Evolutionary conservation across 2,888 invertebrate species (phyloP).

Genomic region (Lymantria monacha): DNA sequence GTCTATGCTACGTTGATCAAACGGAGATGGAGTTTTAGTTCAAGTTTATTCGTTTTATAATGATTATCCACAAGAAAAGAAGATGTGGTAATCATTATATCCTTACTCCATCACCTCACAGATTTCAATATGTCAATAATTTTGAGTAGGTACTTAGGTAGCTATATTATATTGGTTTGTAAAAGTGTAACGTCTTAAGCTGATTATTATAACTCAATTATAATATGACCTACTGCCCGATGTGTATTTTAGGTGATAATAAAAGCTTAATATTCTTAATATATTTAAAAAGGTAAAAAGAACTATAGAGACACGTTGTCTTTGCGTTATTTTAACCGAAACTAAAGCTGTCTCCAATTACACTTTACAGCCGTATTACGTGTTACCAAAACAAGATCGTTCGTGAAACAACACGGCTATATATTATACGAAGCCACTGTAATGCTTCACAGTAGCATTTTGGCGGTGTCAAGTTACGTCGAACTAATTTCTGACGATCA

Average conservation of each 20-base stretch:
- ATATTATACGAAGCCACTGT: slow-evolving; percentile 71
- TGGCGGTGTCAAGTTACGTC: slow-evolving; percentile 65
- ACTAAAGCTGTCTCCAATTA: slow-evolving; percentile 53
- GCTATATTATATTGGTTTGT: neutral
- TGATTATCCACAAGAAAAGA: too few relatives aligned
- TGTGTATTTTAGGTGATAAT: neutral
- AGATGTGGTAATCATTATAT: too few relatives aligned
- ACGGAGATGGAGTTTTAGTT: too few relatives aligned
- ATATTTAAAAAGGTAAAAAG: neutral
- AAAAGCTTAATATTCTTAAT: neutral
- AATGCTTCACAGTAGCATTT: slow-evolving; percentile 77
- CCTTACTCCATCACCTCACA: too few relatives aligned
- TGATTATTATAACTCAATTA: slow-evolving; percentile 1
- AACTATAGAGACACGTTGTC: neutral
- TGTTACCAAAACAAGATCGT: slow-evolving; percentile 70
- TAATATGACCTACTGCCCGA: neutral
- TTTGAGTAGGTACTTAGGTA: neutral
- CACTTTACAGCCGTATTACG: slow-evolving; percentile 66
- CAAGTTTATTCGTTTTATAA: too few relatives aligned
- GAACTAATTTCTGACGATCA: slow-evolving; percentile 35
- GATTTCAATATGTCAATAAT: neutral
- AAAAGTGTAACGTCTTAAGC: neutral
- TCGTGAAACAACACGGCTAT: slow-evolving; percentile 42
- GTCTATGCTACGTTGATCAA: too few relatives aligned
- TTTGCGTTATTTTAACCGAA: slow-evolving; percentile 22